Evolutionary conservation across 2,113 vertebrate species (phyloP).

Genomic region (Laticauda laticaudata): DNA sequence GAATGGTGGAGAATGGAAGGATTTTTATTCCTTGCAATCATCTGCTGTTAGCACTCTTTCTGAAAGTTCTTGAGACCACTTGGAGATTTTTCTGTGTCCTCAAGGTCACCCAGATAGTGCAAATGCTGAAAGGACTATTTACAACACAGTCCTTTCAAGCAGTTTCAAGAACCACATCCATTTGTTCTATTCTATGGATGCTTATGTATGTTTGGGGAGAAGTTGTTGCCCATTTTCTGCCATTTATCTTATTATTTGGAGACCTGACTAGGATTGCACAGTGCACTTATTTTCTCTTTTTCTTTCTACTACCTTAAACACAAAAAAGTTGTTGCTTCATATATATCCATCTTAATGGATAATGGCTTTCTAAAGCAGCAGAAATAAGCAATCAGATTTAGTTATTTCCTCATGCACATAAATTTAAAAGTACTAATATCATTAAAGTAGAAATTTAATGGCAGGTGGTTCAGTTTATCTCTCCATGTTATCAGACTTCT

Average conservation of each 20-base stretch:
- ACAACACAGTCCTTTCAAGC: too few relatives aligned
- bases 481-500: slow-evolving; percentile 15
- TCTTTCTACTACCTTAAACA: background rate
- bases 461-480: background rate
- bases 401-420: background rate
- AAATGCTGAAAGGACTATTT: too few relatives aligned
- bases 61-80: too few relatives aligned
- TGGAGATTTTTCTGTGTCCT: too few relatives aligned
- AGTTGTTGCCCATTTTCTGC: background rate
- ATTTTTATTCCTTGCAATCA: too few relatives aligned
- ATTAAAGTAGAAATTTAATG: slow-evolving; percentile 15
- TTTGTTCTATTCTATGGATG: background rate
- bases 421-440: background rate
- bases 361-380: background rate
- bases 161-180: background rate
- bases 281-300: background rate
- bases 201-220: background rate
- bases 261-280: background rate
- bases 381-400: background rate
- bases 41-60: too few relatives aligned
- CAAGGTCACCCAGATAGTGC: too few relatives aligned
- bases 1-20: too few relatives aligned
- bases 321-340: background rate
- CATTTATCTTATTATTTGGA: background rate
- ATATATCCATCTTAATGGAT: background rate